phyloP scores from a whole-genome alignment of 2,113 vertebrate genomes.

The Eulemur macaco region DNA sequence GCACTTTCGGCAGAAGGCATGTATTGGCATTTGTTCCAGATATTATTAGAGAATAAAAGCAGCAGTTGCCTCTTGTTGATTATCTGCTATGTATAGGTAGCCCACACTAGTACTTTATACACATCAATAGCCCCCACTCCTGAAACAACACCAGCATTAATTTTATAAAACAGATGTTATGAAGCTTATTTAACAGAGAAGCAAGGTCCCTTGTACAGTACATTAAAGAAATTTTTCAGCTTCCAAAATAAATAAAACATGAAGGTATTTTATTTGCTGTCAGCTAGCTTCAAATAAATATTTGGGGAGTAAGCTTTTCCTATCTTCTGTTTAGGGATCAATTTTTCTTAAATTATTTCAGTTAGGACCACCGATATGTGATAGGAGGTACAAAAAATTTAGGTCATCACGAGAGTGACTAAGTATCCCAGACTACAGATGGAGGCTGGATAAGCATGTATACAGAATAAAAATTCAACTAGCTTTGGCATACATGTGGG shows the following conservation, averaged over 20 bases:
- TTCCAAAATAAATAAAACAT: slow-evolving; percentile 20
- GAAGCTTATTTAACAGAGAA: background rate
- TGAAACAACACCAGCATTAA: no score
- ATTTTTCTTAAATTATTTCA: slow-evolving; percentile 23
- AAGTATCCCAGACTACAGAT: background rate
- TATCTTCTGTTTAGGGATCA: background rate
- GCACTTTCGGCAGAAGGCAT: background rate
- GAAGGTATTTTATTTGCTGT: background rate
- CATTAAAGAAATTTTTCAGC: background rate
- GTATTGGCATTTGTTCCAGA: background rate
- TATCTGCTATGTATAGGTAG: background rate
- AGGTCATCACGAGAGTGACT: background rate
- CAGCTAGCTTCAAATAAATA: background rate
- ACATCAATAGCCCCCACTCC: background rate
- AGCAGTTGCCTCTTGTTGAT: background rate
- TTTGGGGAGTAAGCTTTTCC: background rate
- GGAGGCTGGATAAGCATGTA: background rate
- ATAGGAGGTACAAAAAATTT: background rate
- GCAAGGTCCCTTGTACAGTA: background rate
- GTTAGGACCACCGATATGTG: background rate
- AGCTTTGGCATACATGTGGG: background rate
- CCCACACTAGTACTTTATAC: background rate
- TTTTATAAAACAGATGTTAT: background rate
- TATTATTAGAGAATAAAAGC: background rate
- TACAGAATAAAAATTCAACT: background rate